Conservation (phyloP, 2,113 vertebrate genomes). For the Chaenocephalus aceratus region DNA sequence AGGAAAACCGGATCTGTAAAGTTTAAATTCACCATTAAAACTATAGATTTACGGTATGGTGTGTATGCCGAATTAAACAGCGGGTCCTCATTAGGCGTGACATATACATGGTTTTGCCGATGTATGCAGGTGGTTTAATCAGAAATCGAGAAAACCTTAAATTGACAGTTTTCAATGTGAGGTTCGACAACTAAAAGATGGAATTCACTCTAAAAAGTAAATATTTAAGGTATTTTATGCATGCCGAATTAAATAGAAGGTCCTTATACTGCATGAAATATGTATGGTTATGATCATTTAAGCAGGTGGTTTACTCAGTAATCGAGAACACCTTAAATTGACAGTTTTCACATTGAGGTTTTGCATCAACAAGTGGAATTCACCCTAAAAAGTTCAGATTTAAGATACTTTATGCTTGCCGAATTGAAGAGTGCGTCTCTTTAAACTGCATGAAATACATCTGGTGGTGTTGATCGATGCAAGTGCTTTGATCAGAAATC, state of each 20-base stretch:
- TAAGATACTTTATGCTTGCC: not conserved
- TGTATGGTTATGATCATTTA: not conserved
- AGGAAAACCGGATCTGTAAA: not conserved
- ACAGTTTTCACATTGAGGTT: fast-evolving
- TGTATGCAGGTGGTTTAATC: fast-evolving
- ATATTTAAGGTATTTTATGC: not conserved
- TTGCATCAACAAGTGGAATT: too few relatives aligned
- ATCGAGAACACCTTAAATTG: not conserved
- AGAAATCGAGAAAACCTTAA: fast-evolving
- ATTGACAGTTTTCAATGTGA: too few relatives aligned
- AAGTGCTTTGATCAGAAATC: fast-evolving
- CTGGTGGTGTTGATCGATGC: fast-evolving
- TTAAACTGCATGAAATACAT: not conserved
- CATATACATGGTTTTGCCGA: not conserved
- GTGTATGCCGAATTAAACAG: not conserved
- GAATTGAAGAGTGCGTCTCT: not conserved
- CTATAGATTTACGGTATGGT: not conserved
- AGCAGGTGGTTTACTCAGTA: fast-evolving
- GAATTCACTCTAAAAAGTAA: not conserved
- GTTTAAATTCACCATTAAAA: not conserved
- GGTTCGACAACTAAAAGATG: not conserved
- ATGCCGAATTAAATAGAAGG: not conserved
- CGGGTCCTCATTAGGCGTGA: not conserved
- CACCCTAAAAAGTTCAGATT: not conserved
- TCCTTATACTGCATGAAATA: not conserved